Conservation (phyloP, 2,113 vertebrate genomes). For the Apteryx owenii region DNA sequence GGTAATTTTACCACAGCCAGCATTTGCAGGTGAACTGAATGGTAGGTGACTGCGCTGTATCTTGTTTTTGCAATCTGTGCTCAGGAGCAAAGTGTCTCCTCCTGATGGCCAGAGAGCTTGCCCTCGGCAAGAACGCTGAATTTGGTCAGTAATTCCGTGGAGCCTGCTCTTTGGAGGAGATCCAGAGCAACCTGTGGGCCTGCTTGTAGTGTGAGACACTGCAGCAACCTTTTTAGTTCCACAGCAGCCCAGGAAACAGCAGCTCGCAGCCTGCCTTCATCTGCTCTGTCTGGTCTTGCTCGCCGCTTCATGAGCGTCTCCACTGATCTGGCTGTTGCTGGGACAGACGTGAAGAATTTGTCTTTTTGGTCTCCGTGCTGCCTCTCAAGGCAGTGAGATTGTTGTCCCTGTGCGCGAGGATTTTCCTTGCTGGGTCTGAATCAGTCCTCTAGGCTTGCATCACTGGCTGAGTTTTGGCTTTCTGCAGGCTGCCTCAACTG, state of each 20-base stretch:
- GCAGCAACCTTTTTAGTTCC: not conserved
- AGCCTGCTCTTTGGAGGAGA: not conserved
- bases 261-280: too few relatives aligned
- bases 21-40: not conserved
- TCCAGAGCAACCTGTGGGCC: not conserved
- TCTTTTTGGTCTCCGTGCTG: not conserved
- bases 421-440: not conserved
- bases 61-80: not conserved
- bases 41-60: not conserved
- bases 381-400: not conserved
- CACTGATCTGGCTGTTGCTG: not conserved
- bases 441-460: not conserved
- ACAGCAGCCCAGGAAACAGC: not conserved
- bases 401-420: too few relatives aligned
- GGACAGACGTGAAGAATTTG: not conserved
- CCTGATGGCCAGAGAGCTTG: not conserved
- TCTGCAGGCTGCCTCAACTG: not conserved
- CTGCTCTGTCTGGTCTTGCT: not conserved
- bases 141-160: not conserved
- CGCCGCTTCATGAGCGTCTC: not conserved
- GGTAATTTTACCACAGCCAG: not conserved
- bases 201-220: not conserved
- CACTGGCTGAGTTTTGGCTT: not conserved
- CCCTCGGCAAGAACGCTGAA: not conserved
- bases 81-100: not conserved